Percentiles rank a stretch among this genome's conserved stretches.
Evolutionary conservation across 2,113 vertebrate genomes (phyloP).

Genomic region (Electrona antarctica): DNA sequence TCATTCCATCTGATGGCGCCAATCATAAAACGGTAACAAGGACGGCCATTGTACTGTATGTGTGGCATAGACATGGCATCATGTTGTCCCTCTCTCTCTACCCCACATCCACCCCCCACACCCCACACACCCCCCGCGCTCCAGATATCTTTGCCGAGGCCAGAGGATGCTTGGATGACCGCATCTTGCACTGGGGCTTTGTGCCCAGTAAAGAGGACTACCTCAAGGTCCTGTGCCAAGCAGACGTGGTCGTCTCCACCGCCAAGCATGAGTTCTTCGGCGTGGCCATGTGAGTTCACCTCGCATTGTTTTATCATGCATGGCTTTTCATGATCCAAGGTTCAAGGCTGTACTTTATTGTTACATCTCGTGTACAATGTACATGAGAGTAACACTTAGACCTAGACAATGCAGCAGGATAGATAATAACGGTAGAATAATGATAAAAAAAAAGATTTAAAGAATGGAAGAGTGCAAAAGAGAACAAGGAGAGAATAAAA

Average conservation of each 20-base stretch:
- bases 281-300: conserved; percentile 91
- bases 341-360: neutral
- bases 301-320: conserved; percentile 42
- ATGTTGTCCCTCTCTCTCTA: neutral
- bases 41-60: neutral
- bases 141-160: conserved; percentile 89
- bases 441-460: too few species aligned
- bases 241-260: conserved; percentile 95
- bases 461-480: too few species aligned
- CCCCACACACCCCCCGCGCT: neutral
- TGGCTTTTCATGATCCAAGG: neutral
- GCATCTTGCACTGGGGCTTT: conserved; percentile 91
- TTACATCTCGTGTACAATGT: too few species aligned
- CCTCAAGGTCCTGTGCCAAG: conserved; percentile 84
- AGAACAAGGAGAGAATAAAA: too few species aligned
- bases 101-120: neutral
- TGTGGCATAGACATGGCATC: neutral
- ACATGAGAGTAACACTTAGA: too few species aligned
- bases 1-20: neutral
- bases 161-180: conserved; percentile 77
- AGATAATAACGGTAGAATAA: too few species aligned
- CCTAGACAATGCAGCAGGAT: too few species aligned
- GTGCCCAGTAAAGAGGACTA: conserved; percentile 88
- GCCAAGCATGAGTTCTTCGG: conserved; percentile 97
- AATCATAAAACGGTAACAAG: conserved; percentile 2